Conservation (phyloP, 2,113 vertebrate species). For the Antechinus flavipes region DNA sequence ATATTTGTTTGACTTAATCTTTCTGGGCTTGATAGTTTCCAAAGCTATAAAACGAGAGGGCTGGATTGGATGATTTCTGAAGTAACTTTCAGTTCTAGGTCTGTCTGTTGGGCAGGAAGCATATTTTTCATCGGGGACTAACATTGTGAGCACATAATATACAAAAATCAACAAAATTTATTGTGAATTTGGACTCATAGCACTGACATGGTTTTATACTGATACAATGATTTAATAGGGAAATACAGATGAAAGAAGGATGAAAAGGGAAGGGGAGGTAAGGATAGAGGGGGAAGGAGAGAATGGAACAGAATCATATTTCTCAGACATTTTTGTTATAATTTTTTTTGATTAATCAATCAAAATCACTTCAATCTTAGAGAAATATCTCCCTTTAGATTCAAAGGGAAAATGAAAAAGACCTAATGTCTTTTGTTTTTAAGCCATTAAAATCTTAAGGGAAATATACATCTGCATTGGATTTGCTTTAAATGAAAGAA, state of each 20-base stretch:
- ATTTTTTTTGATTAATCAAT: slow-evolving; percentile 50
- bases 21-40: not conserved
- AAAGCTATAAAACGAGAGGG: not conserved
- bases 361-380: slow-evolving; percentile 44
- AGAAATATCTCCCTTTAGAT: slow-evolving; percentile 45
- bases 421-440: not conserved
- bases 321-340: slow-evolving; percentile 35
- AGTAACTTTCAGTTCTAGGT: not conserved
- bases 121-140: not conserved
- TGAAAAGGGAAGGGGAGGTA: not conserved
- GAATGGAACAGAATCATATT: slow-evolving; percentile 20
- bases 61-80: not conserved
- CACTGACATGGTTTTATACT: not conserved
- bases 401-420: slow-evolving; percentile 27
- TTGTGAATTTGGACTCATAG: not conserved
- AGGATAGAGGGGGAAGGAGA: not conserved
- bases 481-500: slow-evolving; percentile 38
- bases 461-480: not conserved
- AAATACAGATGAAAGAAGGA: not conserved
- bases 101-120: not conserved
- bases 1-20: not conserved
- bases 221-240: not conserved
- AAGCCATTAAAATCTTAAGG: slow-evolving; percentile 16
- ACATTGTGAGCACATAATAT: not conserved
- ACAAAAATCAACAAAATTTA: not conserved